Conservation (phyloP, 1,140 invertebrate species). For the Drosophila subobscura region DNA sequence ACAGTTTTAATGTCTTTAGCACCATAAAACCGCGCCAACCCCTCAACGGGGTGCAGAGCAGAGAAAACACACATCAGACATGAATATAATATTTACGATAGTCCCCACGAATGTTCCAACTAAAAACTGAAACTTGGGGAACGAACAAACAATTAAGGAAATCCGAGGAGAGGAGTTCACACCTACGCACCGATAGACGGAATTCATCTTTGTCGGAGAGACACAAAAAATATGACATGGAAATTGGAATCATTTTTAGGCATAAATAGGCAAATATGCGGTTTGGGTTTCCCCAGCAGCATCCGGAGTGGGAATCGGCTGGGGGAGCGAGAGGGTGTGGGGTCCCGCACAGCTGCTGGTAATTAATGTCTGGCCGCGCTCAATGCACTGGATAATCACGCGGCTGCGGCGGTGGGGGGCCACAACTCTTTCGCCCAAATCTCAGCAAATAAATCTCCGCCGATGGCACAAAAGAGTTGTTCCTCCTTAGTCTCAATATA, state of each 20-base stretch:
- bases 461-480: constrained; percentile 61
- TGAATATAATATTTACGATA: constrained; percentile 6
- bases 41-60: constrained; percentile 44
- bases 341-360: constrained; percentile 67
- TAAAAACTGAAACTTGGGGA: constrained; percentile 17
- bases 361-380: constrained; percentile 76
- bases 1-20: constrained; percentile 80
- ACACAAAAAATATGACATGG: constrained; percentile 45
- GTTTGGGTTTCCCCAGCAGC: constrained; percentile 15
- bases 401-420: constrained; percentile 43
- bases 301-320: constrained; percentile 2
- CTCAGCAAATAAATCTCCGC: constrained; percentile 74
- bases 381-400: constrained; percentile 79
- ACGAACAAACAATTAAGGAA: constrained; percentile 53
- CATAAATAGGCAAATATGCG: constrained; percentile 79
- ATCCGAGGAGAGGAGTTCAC: constrained; percentile 45
- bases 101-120: constrained; percentile 10
- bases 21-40: constrained; percentile 62
- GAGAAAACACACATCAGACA: constrained; percentile 9
- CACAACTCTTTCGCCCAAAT: constrained; percentile 73
- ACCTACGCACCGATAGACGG: constrained; percentile 46
- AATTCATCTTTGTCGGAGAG: constrained; percentile 4
- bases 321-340: not conserved
- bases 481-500: constrained; percentile 53
- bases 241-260: constrained; percentile 70